Base-by-base conservation (phyloP, 1,140 invertebrate species). In the Pogonomyrmex californicus region DNA sequence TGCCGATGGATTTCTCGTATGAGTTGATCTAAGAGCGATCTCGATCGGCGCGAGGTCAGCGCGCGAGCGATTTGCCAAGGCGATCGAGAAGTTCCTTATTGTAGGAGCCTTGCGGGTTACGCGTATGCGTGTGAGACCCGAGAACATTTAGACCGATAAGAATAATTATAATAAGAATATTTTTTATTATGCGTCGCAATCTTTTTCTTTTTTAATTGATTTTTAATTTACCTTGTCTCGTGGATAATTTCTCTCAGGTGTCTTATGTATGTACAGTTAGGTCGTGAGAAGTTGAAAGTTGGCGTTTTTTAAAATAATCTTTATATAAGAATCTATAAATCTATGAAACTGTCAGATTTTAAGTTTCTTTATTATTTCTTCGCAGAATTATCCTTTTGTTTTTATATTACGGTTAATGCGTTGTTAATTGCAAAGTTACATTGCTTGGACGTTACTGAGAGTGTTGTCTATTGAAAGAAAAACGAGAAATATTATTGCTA, bases 11-110 rank as follows among this genome's bases (percentile, higher is more conserved):
- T 90, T 86, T 89, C 88, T 89, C 68, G 56, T 51, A 75, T 60
- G 58, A 87, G 87, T 89, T 88, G 51, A 77, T 89, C 65, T 47
- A 51, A 36, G 14, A 56, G 54, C 65, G 73, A 88, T 86, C 70
- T 71, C 47, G 77, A 82, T 89, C 70, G 70, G 54, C 63, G 70
- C 71, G 70, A 90, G 77, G 87, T 86, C 76, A 71, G 70, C 63
- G 60, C 51, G 70, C 62, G 66, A 88, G 30, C 60, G 75, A 89
- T 88, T 89, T 51, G 87, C 79, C 87, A 88, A 89, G 87, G 68
- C 73, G 82, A 81, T 79, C 85, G 56, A 86, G n/a, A 82, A 76
- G 49, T 85, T 90, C 77, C 49, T 73, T 47, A 54, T 65, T 33
- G 51, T 33, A 62, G 54, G 58, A 47, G 51, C 51, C 30, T 82